Evolutionary conservation across 2,113 vertebrate genomes (phyloP), one percentile per base, ranked within the genome.

Genomic region (Seriola rivoliana): DNA sequence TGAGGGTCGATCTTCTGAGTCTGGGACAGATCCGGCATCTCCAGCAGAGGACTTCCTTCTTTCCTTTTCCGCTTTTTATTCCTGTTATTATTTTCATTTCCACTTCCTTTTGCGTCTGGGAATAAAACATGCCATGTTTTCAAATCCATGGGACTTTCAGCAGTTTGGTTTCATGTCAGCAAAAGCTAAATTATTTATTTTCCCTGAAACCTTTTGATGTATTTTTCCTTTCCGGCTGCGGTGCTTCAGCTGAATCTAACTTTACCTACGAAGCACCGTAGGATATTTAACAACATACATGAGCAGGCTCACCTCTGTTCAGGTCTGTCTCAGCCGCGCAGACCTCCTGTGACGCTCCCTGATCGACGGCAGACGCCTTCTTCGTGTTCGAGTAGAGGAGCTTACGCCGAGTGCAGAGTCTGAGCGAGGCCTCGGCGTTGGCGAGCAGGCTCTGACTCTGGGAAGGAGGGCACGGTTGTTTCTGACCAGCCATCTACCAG

Each of bases 1-100:
- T 87, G 87, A 25, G 87, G 85, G 36, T 8, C 48, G 65, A 82
- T 52, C 4, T 67, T 78, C 67, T 68, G 81, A 76, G 80, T 65
- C 73, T 88, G 88, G 1, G 91, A 91, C 65, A 90, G 60, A 55
- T 91, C 88, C 0, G 92, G 85, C 91, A 89, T 91, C 65, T 92
- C 89, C 36, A 11, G 72, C 42, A 91, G 88, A 50, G 91, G 82
- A 84, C 80, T 87, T n/a, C 25, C 80, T 1, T 71, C 78, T 57
- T 75, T 75, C 10, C 23, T 85, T 34, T 73, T 89, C 36, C 46
- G 42, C 71, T 82, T 86, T 38, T 65, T 85, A 32, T 0, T 54
- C 54, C 42, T 1, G 42, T 48, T 50, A 1, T 38, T 73, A 9
- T 44, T 23, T 10, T 68, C 71, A 7, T 25, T 29, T 63, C 58